These are phyloP conservation scores for Xylota sylvarum DNA, from an alignment of 2,888 invertebrate species.

Conservation along the genomic window DNA sequence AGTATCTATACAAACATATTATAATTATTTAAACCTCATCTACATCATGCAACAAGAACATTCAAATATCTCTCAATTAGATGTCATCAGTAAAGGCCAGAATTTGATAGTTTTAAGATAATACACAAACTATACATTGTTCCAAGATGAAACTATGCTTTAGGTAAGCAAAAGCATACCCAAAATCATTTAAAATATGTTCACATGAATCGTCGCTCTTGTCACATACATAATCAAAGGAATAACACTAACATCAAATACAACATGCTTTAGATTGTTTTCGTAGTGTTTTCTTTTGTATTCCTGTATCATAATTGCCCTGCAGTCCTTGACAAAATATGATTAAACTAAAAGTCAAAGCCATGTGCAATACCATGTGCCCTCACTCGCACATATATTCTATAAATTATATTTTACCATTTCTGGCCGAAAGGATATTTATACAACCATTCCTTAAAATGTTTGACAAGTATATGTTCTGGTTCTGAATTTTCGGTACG, in stretches of 20 bases:
- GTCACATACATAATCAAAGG: neutral
- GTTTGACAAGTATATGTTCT: constrained; percentile 1
- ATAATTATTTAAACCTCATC: neutral
- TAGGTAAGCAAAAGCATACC: neutral
- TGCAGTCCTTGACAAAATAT: neutral
- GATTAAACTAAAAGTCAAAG: constrained; percentile 20
- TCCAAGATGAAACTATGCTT: neutral
- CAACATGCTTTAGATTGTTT: neutral
- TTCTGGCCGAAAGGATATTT: constrained; percentile 3
- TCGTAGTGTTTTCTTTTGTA: neutral
- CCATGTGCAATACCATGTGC: neutral
- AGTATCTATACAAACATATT: too few species aligned
- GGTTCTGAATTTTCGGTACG: neutral
- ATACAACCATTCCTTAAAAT: constrained; percentile 1
- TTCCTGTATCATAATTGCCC: neutral
- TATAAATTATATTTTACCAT: neutral
- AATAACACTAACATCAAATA: neutral
- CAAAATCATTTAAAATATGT: neutral
- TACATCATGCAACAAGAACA: neutral
- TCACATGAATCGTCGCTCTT: neutral
- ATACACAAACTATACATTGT: neutral
- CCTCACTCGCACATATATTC: neutral
- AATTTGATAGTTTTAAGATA: neutral
- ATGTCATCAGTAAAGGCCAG: neutral
- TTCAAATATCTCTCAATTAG: neutral